Base-by-base conservation (phyloP, 2,888 invertebrate genomes). In the Megaustenia siamemsis region DNA sequence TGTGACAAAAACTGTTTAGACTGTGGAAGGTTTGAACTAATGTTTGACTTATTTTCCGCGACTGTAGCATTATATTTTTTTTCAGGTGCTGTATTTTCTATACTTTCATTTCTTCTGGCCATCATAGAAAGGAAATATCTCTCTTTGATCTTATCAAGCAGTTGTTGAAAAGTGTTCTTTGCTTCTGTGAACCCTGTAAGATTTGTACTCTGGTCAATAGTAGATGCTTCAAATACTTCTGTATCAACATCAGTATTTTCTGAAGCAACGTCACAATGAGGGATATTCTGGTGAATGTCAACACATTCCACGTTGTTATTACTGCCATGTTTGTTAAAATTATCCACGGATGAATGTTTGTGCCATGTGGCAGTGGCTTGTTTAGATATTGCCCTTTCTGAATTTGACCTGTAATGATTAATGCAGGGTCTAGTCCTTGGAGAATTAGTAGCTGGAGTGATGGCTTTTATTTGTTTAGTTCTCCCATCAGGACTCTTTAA, bases 131-230 rank as follows among this genome's bases (percentile, higher is more conserved):
- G 32, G 6, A 21, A 32, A 28, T 60, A 35, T 2, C 45, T 38
- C 3, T 63, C 60, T n/a, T 60, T 77, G 18, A 77, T 77, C 38
- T 63, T 56, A 38, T 77, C 63, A 0, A 77, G 38, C 6, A 77
- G 60, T 21, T 60, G n/a, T n/a, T 77, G 77, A 40, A 77, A 60
- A 10, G 40, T 77, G n/a, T 60, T 35, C 35, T 77, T 60, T 24
- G 28, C 35, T 18, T 60, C 6, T n/a, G 63, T 12, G 0, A 40
- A 38, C 38, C 45, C 24, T 5, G 28, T 3, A 6, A 18, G 4
- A 32, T 28, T 63, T 8, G 1, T 63, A 63, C 2, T 32, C 5
- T 63, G 12, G 8, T 1, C 63, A 3, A n/a, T n/a, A n/a, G 21
- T 21, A 12, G 3, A 4, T 53, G 4, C 3, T 53, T 53, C 18